Base-by-base conservation (phyloP, 2,797 vertebrate genomes). In the Simalia tracyae region DNA sequence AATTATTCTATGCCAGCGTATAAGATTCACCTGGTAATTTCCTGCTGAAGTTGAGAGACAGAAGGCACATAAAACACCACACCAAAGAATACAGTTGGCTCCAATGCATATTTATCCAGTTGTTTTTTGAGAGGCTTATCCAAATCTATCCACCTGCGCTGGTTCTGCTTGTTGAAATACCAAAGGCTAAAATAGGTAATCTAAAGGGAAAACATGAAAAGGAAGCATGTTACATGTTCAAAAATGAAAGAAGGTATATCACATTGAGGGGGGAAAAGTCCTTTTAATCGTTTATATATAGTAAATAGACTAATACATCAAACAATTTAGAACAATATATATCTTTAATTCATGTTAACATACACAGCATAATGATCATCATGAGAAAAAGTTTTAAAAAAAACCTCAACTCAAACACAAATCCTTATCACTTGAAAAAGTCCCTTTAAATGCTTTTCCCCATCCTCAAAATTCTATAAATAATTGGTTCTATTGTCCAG, bases 81-180 rank as follows among this genome's bases (percentile, higher is more conserved):
- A 94, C 99, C 99, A 94, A 99, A 99, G 97, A 99, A 99, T 95
- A 99, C 98, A 0, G 99, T 99, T 66, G 99, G 98, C 93, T 99
- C 99, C 97, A 98, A 92, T 3, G 99, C 99, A 2, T 99, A 98
- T 96, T 99, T 99, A 96, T 99, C 99, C 93, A 99, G 97, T 97
- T 99, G 99, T 96, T 99, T 99, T 97, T 99, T 99, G 88, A 99
- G 97, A 2, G 99, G 98, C 93, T 99, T 99, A 92, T 99, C 99
- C 97, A 99, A 96, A 95, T 99, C 99, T 59, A 99, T 98, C 99
- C 99, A 99, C 95, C 99, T 98, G 96, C 98, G 98, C 96, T 99
- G 99, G 95, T 98, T 99, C 96, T 99, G 99, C 97, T 99, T 99
- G 96, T 99, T 99, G 96, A 98, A 98, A 97, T 99, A 99, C 99